These are phyloP conservation scores for Rissa tridactyla DNA, from an alignment of 2,113 vertebrate genomes.

Conservation along the genomic window DNA sequence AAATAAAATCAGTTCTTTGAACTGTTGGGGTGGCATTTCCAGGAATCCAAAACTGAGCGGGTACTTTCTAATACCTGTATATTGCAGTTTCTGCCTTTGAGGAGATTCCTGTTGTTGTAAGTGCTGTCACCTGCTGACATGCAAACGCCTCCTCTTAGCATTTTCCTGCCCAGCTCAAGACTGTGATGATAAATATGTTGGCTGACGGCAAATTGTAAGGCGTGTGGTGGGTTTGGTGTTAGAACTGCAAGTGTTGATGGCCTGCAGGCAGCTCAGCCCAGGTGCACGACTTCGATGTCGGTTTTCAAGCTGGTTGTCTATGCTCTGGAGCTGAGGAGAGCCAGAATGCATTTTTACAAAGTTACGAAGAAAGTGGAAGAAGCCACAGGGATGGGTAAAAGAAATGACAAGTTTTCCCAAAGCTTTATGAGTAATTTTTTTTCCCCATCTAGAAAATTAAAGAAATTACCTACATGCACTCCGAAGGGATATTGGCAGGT, in stretches of 20 bases:
- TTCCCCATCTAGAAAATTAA: constrained; percentile 90
- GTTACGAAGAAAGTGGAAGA: neutral
- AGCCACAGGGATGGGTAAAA: neutral
- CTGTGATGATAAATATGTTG: neutral
- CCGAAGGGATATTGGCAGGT: constrained; percentile 94
- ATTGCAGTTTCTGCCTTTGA: neutral
- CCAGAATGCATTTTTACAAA: neutral
- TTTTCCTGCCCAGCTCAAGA: neutral
- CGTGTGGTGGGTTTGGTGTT: neutral
- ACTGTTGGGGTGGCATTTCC: neutral
- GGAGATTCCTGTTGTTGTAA: neutral
- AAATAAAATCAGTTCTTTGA: neutral
- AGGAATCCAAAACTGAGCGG: neutral
- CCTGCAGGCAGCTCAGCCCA: neutral
- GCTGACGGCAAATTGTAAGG: rapidly evolving
- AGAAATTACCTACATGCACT: constrained; percentile 99
- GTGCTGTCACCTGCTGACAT: neutral
- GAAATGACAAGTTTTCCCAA: neutral
- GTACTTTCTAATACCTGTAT: neutral
- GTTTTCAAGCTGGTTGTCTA: neutral
- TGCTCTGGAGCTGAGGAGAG: rapidly evolving
- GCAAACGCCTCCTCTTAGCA: rapidly evolving
- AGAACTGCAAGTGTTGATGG: neutral
- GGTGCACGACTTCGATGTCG: neutral
- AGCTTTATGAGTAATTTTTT: neutral